Evolutionary conservation across 2,888 invertebrate genomes (phyloP).

Genomic region (Phaedon cochleariae): DNA sequence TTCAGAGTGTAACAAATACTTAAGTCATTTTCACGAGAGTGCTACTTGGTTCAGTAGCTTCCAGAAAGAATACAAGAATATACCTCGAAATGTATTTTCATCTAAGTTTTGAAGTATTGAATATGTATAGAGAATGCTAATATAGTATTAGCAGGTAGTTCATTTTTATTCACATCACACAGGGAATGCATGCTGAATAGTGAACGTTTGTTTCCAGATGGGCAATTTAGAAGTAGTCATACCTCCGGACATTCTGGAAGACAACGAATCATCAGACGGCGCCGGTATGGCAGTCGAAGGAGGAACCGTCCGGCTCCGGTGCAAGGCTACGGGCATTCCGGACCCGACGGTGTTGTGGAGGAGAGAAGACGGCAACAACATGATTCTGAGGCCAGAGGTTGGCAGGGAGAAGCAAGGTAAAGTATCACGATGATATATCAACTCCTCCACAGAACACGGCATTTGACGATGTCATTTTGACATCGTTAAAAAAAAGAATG

Average conservation of each 20-base stretch:
- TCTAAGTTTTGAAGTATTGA: no score
- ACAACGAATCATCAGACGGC: conserved; percentile 72
- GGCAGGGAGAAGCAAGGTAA: conserved; percentile 79
- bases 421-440: conserved; percentile 61
- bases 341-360: conserved; percentile 83
- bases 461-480: no score
- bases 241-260: conserved; percentile 86
- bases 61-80: no score
- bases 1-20: no score
- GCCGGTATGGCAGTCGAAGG: conserved; percentile 82
- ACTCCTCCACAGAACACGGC: background rate
- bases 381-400: conserved; percentile 77
- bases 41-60: no score
- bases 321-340: conserved; percentile 84
- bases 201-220: conserved; percentile 67
- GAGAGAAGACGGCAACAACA: conserved; percentile 79
- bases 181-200: no score
- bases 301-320: conserved; percentile 78
- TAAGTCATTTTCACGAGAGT: no score
- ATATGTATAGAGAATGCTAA: no score
- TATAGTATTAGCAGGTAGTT: no score
- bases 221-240: conserved; percentile 87
- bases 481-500: no score
- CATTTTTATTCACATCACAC: no score
- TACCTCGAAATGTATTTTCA: no score